A percentile compares a stretch with the other conserved stretches of the same genome.
phyloP scores from a whole-genome alignment of 1,140 invertebrate species.

The Brachionus koreanus region DNA sequence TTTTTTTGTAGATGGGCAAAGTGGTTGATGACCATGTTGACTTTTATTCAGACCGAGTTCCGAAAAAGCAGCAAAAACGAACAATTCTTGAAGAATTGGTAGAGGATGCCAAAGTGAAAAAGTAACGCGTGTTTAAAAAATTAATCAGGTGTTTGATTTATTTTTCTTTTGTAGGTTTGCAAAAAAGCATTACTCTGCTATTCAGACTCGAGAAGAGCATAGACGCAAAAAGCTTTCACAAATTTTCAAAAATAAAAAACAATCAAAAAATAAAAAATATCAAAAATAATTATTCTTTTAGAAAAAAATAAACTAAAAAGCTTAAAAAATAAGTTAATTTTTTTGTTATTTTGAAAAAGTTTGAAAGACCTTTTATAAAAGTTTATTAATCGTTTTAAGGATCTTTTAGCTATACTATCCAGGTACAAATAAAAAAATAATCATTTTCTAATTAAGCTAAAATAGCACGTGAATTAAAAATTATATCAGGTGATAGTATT shows the following conservation, averaged over 20 bases:
- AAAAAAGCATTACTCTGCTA: slow-evolving; percentile 37
- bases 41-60: slow-evolving; percentile 67
- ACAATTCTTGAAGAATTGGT: slow-evolving; percentile 87
- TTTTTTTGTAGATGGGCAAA: slow-evolving; percentile 59
- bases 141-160: background rate
- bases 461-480: background rate
- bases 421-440: too few species aligned
- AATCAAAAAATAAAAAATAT: slow-evolving; percentile 3
- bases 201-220: slow-evolving; percentile 33
- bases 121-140: slow-evolving; percentile 60
- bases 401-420: too few species aligned
- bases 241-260: slow-evolving; percentile 39
- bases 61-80: slow-evolving; percentile 77
- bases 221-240: slow-evolving; percentile 29
- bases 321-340: background rate
- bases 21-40: slow-evolving; percentile 62
- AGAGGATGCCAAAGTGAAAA: slow-evolving; percentile 77
- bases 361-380: too few species aligned
- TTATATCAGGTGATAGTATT: background rate
- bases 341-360: too few species aligned
- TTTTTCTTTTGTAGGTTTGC: slow-evolving; percentile 21
- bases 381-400: too few species aligned
- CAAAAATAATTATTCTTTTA: slow-evolving; percentile 18
- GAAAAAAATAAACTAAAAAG: background rate
- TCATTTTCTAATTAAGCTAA: too few species aligned